Conservation (phyloP, 2,113 vertebrate species). For the Rhabdomys dilectus region DNA sequence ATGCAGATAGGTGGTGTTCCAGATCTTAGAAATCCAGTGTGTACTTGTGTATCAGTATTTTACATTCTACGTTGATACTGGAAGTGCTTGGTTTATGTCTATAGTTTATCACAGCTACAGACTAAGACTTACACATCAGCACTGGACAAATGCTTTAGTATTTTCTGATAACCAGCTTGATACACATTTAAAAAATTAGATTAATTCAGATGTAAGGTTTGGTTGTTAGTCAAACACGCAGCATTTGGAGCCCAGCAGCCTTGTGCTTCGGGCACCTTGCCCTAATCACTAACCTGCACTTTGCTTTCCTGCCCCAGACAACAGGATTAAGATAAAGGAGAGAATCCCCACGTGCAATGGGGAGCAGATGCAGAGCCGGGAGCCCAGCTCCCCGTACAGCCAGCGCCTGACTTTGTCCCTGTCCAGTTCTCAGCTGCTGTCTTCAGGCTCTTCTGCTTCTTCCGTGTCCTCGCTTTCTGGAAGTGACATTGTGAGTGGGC, state of each 20-base stretch:
- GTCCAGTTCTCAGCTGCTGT: conserved; percentile 91
- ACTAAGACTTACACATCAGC: background rate
- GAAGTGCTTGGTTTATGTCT: background rate
- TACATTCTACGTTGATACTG: too few relatives aligned
- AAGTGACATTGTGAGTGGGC: conserved; percentile 94
- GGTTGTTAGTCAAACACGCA: rapidly evolving
- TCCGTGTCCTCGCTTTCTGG: conserved; percentile 95
- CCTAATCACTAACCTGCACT: rapidly evolving
- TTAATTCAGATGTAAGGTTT: too few relatives aligned
- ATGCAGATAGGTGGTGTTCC: too few relatives aligned
- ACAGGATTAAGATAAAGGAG: conserved; percentile 86
- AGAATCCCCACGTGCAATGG: conserved; percentile 76
- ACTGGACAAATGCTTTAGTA: background rate
- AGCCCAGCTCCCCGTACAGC: conserved; percentile 88
- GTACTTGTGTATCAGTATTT: too few relatives aligned
- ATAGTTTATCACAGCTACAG: background rate
- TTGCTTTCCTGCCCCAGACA: conserved; percentile 81
- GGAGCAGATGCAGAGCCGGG: conserved; percentile 88
- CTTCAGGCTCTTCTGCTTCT: conserved; percentile 91
- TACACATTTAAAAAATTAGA: background rate
- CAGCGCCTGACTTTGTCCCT: conserved; percentile 92
- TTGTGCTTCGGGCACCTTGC: rapidly evolving
- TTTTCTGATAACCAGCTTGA: background rate
- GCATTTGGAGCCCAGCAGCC: rapidly evolving
- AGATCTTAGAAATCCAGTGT: background rate